Percentiles rank a stretch among this genome's conserved stretches.
Evolutionary conservation across 2,113 vertebrate genomes (phyloP).

Genomic region (Saimiri boliviensis): DNA sequence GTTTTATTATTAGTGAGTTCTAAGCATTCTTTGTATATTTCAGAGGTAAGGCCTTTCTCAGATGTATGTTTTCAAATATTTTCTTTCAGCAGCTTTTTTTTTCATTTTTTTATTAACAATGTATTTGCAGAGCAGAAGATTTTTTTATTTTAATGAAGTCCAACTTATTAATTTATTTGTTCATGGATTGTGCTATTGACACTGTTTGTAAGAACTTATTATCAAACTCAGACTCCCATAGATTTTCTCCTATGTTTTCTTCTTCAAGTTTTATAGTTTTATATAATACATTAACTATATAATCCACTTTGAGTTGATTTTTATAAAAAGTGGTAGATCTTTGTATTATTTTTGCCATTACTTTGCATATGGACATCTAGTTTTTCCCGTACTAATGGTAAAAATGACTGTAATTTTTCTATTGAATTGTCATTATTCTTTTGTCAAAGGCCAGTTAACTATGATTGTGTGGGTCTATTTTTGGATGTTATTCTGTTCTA

Average conservation of each 20-base stretch:
- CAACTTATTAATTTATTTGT: not conserved
- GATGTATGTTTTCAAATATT: not conserved
- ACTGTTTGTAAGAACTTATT: not conserved
- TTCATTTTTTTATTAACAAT: not conserved
- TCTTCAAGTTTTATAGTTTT: not conserved
- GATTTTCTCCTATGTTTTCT: not conserved
- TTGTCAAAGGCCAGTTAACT: not conserved
- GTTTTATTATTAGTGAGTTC: not conserved
- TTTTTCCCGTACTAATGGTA: not conserved
- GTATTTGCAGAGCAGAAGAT: not conserved
- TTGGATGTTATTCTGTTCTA: not conserved
- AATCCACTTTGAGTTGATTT: not conserved
- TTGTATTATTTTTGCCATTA: not conserved
- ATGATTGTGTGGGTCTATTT: not conserved
- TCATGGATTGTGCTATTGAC: not conserved
- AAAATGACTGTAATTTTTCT: not conserved
- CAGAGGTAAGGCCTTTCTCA: not conserved
- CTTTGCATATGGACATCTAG: not conserved
- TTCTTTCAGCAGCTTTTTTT: not conserved
- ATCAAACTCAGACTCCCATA: fast-evolving
- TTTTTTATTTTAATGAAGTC: not conserved
- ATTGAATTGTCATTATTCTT: not conserved
- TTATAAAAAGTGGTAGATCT: not conserved
- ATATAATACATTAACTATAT: not conserved
- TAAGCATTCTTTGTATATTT: not conserved